Base-by-base conservation (phyloP, 2,797 vertebrate genomes). In the Podarcis siculus region DNA sequence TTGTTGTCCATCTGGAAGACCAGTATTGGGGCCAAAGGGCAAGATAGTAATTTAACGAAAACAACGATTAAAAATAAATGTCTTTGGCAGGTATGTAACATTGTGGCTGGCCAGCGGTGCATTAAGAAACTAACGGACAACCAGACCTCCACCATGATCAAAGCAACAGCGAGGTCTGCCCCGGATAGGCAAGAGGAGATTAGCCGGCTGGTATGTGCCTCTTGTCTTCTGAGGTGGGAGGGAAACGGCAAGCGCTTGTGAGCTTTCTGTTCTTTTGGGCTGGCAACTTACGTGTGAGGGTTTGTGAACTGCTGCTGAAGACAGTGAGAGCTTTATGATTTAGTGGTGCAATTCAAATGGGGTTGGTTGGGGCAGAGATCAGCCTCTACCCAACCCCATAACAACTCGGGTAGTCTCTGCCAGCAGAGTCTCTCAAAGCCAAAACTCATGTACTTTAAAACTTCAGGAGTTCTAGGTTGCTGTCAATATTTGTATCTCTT, bases 71-170 rank as follows among this genome's bases (percentile, higher is more conserved):
- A 25, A 78, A 78, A 19, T 30, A 45, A 64, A 42, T 45, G 21
- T 66, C 69, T 77, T 42, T 0, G 94, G 15, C 95, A 99, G 99
- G 99, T 99, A 91, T 99, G 99, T 93, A 99, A 99, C 97, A 99
- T 99, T 78, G 99, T 99, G 96, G 98, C 98, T 1, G 99, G 99
- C 76, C 99, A 99, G 95, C 90, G 99, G 85, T 99, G 99, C 93
- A 99, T 99, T 96, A 99, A 99, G 96, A 99, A 99, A 93, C 97
- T 99, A 95, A 99, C 99, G 0, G 99, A 99, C 98, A 99, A 99
- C 97, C 99, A 99, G 94, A 99, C 99, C 0, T 99, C 99, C 37
- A 99, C 98, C 88, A 99, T 99, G 99, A 99, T 99, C 96, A 99
- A 99, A 97, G 99, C 99, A 89, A 99, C 99, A 5, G 99, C 99